Base-by-base conservation (phyloP, 2,888 invertebrate genomes). In the Sesamia inferens region DNA sequence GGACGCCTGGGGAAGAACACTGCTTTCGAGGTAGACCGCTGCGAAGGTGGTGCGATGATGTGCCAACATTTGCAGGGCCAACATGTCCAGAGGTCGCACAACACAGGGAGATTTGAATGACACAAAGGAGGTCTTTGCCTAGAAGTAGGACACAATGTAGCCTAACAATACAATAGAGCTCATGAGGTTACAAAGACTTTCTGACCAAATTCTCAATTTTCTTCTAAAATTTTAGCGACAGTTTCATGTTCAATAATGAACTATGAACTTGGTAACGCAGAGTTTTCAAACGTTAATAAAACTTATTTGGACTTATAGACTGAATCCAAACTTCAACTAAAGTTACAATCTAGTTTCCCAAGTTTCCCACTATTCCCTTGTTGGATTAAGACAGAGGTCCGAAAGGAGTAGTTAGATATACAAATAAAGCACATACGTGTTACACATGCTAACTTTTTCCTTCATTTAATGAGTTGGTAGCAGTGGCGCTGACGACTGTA, bases 331-430 rank as follows among this genome's bases (percentile, higher is more conserved):
- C 70, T 81, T 71, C 48, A 55, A 72, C 57, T 62, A 57, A 80
- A 84, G 76, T 81, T 81, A 51, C 76, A 84, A 84, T 75, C 62
- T 66, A 80, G 81, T 83, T 80, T 79, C 51, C 55, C 81, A 84
- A 81, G 84, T 84, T 84, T 42, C 62, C 39, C 71, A 55, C 76
- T 71, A 84, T 84, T 81, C 84, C 69, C 84, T 81, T 81, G 81
- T 81, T 84, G 71, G 81, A 81, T 84, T 71, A 81, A 83, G 80
- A 74, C 74, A 69, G 67, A 63, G 74, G 85, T 85, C 78, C 82
- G 69, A 82, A 71, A 63, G 61, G 77, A 84, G 74, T 64, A 62
- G 78, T 78, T 76, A 68, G 63, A 82, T 76, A 82, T 63, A 82
- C 79, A 83, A 78, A 81, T 81, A 74, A 74, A 66, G 61, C 78